Percentiles rank a stretch among this genome's conserved stretches.
Conservation (phyloP, 2,797 vertebrate species). For the Fundulus diaphanus region DNA sequence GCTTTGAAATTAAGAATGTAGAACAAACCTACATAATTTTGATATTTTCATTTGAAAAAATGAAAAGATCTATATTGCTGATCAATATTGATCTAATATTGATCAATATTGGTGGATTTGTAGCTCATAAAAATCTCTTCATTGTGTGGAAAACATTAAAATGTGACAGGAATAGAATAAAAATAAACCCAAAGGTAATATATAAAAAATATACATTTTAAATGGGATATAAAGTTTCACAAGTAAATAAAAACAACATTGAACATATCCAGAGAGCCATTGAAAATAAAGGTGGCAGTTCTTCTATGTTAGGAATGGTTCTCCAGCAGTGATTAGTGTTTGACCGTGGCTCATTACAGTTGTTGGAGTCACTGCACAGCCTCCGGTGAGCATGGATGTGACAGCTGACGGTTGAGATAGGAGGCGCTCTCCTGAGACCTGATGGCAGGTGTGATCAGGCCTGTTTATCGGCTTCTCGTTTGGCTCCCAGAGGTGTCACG, state of each 20-base stretch:
- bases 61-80: too few relatives aligned
- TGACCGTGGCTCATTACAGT: slow-evolving; percentile 34
- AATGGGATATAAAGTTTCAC: not conserved
- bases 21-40: too few relatives aligned
- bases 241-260: not conserved
- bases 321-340: slow-evolving; percentile 19
- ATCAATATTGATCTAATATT: too few relatives aligned
- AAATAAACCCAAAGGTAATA: too few relatives aligned
- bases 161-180: too few relatives aligned
- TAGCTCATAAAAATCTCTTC: too few relatives aligned
- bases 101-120: not conserved
- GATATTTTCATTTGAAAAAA: too few relatives aligned
- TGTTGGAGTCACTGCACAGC: slow-evolving; percentile 33
- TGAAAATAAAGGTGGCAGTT: not conserved
- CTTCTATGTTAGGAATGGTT: not conserved
- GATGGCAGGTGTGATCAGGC: slow-evolving; percentile 69
- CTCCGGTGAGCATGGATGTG: slow-evolving; percentile 48
- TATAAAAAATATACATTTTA: not conserved
- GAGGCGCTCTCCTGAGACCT: slow-evolving; percentile 60
- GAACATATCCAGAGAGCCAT: not conserved
- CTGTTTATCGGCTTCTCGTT: slow-evolving; percentile 71
- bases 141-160: too few relatives aligned
- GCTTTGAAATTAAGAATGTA: too few relatives aligned
- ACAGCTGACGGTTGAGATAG: slow-evolving; percentile 61
- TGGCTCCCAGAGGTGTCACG: slow-evolving; percentile 75